phyloP scores from a whole-genome alignment of 1,140 invertebrate genomes.

The Archegozetes longisetosus region DNA sequence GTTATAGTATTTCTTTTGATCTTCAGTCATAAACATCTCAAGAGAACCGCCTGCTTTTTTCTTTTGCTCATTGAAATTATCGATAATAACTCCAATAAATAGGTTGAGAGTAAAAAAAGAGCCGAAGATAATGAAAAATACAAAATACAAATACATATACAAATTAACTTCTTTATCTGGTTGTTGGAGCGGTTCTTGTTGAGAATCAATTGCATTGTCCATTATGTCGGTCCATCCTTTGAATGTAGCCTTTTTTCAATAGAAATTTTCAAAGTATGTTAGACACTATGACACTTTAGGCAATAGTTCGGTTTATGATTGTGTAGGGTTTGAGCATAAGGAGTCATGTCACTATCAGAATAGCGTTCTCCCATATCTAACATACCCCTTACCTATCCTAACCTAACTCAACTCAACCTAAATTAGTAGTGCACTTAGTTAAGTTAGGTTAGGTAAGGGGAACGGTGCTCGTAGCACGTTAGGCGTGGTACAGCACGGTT shows the following conservation, averaged over 20 bases:
- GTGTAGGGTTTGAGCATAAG: too few relatives aligned
- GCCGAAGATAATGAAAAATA: slow-evolving; percentile 92
- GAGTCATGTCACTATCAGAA: too few relatives aligned
- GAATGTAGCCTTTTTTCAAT: slow-evolving; percentile 78
- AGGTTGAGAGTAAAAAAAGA: slow-evolving; percentile 95
- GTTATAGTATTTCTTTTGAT: slow-evolving; percentile 99
- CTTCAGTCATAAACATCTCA: slow-evolving; percentile 99
- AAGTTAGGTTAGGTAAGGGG: too few relatives aligned
- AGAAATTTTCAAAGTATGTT: too few relatives aligned
- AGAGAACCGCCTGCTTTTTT: slow-evolving; percentile 95
- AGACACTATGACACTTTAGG: too few relatives aligned
- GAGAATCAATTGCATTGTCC: slow-evolving; percentile 91
- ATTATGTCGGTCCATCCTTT: slow-evolving; percentile 79
- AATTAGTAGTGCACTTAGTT: too few relatives aligned
- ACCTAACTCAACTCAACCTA: too few relatives aligned
- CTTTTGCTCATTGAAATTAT: slow-evolving; percentile 98
- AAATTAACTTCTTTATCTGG: slow-evolving; percentile 84
- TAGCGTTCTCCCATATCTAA: not conserved
- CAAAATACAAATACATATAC: slow-evolving; percentile 96
- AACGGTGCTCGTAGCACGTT: too few relatives aligned
- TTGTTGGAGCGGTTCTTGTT: slow-evolving; percentile 69
- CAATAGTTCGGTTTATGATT: too few relatives aligned
- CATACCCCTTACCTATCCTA: not conserved
- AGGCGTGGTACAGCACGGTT: too few relatives aligned
- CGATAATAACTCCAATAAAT: slow-evolving; percentile 96